These are phyloP conservation scores for Vanessa tameamea DNA, from an alignment of 1,140 invertebrate genomes.

Conservation along the genomic window DNA sequence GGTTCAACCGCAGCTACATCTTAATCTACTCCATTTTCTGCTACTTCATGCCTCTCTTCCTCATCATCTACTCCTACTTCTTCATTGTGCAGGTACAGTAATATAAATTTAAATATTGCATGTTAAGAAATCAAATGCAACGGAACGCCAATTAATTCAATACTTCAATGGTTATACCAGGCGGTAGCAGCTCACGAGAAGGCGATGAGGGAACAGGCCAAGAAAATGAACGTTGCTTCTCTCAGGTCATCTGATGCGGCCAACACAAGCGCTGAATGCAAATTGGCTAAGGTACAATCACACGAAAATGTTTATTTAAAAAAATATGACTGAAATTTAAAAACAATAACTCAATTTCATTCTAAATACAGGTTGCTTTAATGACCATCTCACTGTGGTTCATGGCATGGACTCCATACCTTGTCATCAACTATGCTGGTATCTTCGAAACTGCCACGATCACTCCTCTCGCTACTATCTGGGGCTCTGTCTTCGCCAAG, in stretches of 20 bases:
- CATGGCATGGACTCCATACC: conserved; percentile 88
- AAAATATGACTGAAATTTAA: background rate
- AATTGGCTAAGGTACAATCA: conserved; percentile 81
- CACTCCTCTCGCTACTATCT: conserved; percentile 85
- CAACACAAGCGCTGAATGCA: conserved; percentile 83
- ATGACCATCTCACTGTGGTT: conserved; percentile 89
- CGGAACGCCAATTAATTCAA: background rate
- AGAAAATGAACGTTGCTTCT: conserved; percentile 87
- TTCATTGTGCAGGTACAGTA: conserved; percentile 84
- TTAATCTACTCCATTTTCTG: conserved; percentile 84
- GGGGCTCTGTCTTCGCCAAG: conserved; percentile 86
- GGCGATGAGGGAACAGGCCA: conserved; percentile 86
- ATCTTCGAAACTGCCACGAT: conserved; percentile 84
- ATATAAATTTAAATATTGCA: background rate
- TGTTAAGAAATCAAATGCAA: background rate
- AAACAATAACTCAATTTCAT: background rate
- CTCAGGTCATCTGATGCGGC: conserved; percentile 83
- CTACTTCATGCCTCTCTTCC: conserved; percentile 84
- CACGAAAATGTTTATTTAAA: background rate
- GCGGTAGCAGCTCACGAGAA: conserved; percentile 87
- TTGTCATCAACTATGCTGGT: conserved; percentile 86
- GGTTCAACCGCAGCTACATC: conserved; percentile 84
- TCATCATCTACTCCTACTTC: conserved; percentile 87
- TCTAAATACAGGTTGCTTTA: conserved; percentile 82
- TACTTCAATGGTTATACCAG: conserved; percentile 44